Base-by-base conservation (phyloP, 2,888 invertebrate genomes). In the Eupithecia insigniata region DNA sequence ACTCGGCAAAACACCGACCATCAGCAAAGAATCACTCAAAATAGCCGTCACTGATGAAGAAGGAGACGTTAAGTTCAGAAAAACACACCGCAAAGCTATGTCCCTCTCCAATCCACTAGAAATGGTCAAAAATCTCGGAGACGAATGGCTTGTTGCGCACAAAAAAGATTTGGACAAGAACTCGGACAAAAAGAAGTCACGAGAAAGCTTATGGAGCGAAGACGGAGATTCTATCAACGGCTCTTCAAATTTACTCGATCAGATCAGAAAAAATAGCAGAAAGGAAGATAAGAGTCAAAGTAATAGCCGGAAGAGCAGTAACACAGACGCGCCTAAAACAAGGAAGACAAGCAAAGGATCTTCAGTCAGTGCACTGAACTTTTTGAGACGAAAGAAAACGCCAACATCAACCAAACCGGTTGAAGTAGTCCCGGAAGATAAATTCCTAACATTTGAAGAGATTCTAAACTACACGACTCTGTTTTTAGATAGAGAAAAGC, bases 181-280 rank as follows among this genome's bases (percentile, higher is more conserved):
- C 77, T 85, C 81, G 18, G 92, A 92, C 61, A 94, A 90, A 78
- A 93, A 92, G 77, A 94, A 94, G 75, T 94, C 94, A 0, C 89
- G 91, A 75, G 93, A 93, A 76, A 93, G 93, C 67, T 87, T 93
- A n/a, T 93, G 92, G 91, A 94, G 94, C 70, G 94, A 94, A 80
- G 93, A 93, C 70, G 88, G 88, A 73, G 94, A 94, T 71, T 92
- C 92, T 1, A 88, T 93, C 62, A 87, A 91, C 39, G 93, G 91
- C 1, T 92, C 92, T 0, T 84, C 86, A 39, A 85, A 89, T 76
- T 89, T 91, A 80, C 79, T 93, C 2, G 90, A 92, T 72, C 89
- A 90, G 70, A 81, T 86, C 10, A 90, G 90, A 70, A 94, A 92
- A 76, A 92, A 89, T 71, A 91, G 90, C 74, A 92, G 90, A 76